Evolutionary conservation across 2,113 vertebrate genomes (phyloP), one percentile per base, ranked within the genome.

Genomic region (Columba janthina): DNA sequence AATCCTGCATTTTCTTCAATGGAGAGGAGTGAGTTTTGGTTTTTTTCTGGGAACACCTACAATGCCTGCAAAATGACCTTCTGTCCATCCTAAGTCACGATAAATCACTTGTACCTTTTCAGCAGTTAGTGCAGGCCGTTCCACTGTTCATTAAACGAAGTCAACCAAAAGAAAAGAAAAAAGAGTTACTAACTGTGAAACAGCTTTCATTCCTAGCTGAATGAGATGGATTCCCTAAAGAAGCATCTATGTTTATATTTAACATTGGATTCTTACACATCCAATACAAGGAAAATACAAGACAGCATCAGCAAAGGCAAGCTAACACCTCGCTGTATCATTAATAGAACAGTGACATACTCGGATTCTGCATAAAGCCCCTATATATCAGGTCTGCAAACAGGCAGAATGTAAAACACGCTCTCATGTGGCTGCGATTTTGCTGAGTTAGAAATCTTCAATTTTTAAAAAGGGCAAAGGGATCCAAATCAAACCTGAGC

Each of bases 401-500:
- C n/a, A 46, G 48, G 29, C 86, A 94, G 69, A 54, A 88, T 79
- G 78, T 78, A 96, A 87, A 94, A 74, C 79, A 61, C 2, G 42
- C 46, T 57, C 91, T 95, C 94, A 67, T 2, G 17, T n/a, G 54
- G 48, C 19, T 54, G 28, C 51, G 61, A 73, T 70, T 94, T 85
- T 91, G 79, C 84, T 89, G 62, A 94, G n/a, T 86, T 78, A 84
- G 53, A 65, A 90, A 76, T 24, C 70, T 96, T 85, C 72, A 17
- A 42, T 93, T 92, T 95, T 94, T 92, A 75, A 94, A 95, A 79
- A 89, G 74, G 44, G 38, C 75, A 80, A 40, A 80, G 28, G 28
- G 34, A 70, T 83, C 83, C 57, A 61, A 70, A 96, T 77, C 44
- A 76, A 64, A 61, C 50, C 6, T 8, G 73, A 81, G 85, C 76